A percentile compares a stretch with the other conserved stretches of the same genome.
These are phyloP conservation scores for Byasa hedistus DNA, from an alignment of 2,888 invertebrate species.

Conservation along the genomic window DNA sequence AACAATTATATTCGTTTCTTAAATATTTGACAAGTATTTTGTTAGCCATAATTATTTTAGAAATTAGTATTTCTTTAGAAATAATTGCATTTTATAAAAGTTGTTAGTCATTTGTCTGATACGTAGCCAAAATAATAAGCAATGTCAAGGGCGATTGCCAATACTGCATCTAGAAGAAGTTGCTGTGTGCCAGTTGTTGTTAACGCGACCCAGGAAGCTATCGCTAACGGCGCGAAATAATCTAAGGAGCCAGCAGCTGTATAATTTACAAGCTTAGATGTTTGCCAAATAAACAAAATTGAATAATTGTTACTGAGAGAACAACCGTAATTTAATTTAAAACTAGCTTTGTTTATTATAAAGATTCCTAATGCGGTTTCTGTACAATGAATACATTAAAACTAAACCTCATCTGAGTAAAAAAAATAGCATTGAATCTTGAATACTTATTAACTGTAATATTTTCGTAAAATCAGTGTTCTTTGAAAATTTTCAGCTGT, in stretches of 20 bases:
- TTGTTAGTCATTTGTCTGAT: constrained; percentile 16
- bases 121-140: constrained; percentile 17
- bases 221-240: not conserved
- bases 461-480: too few species aligned
- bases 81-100: constrained; percentile 3
- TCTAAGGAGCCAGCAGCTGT: not conserved
- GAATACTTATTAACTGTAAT: too few species aligned
- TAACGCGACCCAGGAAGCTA: not conserved
- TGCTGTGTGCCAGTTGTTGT: not conserved
- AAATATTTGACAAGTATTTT: not conserved
- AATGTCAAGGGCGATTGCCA: constrained; percentile 13
- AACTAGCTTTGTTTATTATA: not conserved
- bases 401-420: too few species aligned
- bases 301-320: too few species aligned
- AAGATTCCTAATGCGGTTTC: not conserved
- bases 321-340: not conserved
- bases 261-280: not conserved
- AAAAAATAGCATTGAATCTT: too few species aligned
- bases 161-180: constrained; percentile 5
- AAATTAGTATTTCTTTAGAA: not conserved
- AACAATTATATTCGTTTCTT: not conserved
- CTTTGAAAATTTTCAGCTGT: too few species aligned
- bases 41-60: too few species aligned
- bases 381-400: not conserved
- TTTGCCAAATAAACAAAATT: constrained; percentile 2